A percentile compares a stretch with the other conserved stretches of the same genome.
Conservation (phyloP, 1,140 invertebrate species). For the Whitmania pigra region DNA sequence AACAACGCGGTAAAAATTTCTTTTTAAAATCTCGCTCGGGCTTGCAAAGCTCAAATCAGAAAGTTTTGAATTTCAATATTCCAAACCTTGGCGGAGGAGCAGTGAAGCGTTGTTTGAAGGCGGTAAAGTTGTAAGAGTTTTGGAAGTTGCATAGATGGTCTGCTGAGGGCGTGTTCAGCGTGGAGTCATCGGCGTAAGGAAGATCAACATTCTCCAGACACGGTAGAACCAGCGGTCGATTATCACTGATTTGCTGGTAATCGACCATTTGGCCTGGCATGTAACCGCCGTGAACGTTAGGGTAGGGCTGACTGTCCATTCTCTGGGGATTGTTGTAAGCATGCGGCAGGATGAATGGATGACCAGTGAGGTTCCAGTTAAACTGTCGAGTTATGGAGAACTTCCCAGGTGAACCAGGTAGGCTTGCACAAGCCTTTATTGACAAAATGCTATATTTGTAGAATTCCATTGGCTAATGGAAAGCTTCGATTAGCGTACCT, state of each 20-base stretch:
- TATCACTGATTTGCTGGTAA: slow-evolving; percentile 46
- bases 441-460: slow-evolving; percentile 16
- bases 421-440: slow-evolving; percentile 78
- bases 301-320: not conserved
- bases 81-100: not conserved
- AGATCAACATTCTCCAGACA: slow-evolving; percentile 89
- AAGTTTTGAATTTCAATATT: too few species aligned
- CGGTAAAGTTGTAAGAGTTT: slow-evolving; percentile 19
- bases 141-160: slow-evolving; percentile 55
- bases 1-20: too few species aligned
- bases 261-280: slow-evolving; percentile 74
- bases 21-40: too few species aligned
- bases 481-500: slow-evolving; percentile 5
- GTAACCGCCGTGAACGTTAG: slow-evolving; percentile 50
- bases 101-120: slow-evolving; percentile 14
- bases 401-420: slow-evolving; percentile 91
- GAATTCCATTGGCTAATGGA: too few species aligned
- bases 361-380: slow-evolving; percentile 47
- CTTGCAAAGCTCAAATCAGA: too few species aligned
- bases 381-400: slow-evolving; percentile 70
- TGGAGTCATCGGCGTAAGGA: slow-evolving; percentile 91
- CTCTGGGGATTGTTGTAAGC: not conserved
- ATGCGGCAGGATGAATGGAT: not conserved
- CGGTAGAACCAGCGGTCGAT: slow-evolving; percentile 81
- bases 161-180: slow-evolving; percentile 91